Evolutionary conservation across 2,888 invertebrate genomes (phyloP).

Genomic region (Metacarcinus magister): DNA sequence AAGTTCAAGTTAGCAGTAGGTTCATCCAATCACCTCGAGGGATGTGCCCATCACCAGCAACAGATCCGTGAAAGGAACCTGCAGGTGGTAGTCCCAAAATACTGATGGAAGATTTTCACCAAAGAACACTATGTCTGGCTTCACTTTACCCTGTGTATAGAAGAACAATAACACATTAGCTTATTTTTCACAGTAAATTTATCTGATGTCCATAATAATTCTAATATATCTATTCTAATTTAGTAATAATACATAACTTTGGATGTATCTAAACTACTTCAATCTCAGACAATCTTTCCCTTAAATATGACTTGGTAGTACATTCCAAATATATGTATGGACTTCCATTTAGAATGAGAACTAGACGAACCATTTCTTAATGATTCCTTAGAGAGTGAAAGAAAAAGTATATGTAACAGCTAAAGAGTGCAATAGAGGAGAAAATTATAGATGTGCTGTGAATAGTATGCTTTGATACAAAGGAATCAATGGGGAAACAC

Average conservation of each 20-base stretch:
- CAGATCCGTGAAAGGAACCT: constrained; percentile 94
- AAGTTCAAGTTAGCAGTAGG: not conserved
- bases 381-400: not conserved
- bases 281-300: not conserved
- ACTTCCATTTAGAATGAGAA: not conserved
- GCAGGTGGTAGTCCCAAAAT: constrained; percentile 88
- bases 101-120: constrained; percentile 96
- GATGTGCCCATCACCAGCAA: constrained; percentile 98
- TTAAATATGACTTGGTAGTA: not conserved
- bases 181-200: constrained; percentile 35
- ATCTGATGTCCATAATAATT: not conserved
- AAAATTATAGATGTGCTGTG: no score
- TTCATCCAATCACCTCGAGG: constrained; percentile 88
- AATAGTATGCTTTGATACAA: no score
- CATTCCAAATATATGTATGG: not conserved
- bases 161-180: not conserved
- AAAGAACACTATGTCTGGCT: constrained; percentile 98
- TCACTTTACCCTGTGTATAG: constrained; percentile 87
- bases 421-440: no score
- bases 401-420: no score
- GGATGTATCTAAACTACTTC: not conserved
- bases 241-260: not conserved
- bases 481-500: no score
- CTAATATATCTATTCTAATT: not conserved
- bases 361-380: not conserved